phyloP scores from a whole-genome alignment of 1,140 invertebrate genomes.

The Reticulitermes speratus region DNA sequence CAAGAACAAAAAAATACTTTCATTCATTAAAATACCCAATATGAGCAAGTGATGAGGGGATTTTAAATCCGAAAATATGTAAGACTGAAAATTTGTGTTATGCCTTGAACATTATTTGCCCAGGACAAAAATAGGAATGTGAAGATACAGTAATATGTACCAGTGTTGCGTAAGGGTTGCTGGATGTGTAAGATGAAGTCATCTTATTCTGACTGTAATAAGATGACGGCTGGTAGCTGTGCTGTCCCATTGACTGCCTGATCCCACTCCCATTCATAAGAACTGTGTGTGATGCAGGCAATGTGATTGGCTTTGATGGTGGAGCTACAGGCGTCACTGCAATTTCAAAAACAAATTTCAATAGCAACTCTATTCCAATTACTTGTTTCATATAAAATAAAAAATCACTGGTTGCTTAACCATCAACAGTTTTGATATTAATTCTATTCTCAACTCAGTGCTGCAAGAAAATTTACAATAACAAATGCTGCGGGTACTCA shows the following conservation, averaged over 20 bases:
- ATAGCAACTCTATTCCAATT: not conserved
- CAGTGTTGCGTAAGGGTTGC: slow-evolving; percentile 51
- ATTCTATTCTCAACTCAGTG: too few relatives aligned
- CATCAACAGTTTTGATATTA: too few relatives aligned
- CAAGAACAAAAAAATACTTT: too few relatives aligned
- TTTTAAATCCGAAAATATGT: too few relatives aligned
- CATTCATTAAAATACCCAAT: too few relatives aligned
- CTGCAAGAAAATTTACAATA: too few relatives aligned
- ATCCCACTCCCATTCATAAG: slow-evolving; percentile 54
- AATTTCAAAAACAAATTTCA: not conserved
- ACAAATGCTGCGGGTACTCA: too few relatives aligned
- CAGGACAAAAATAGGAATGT: not conserved
- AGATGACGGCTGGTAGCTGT: slow-evolving; percentile 58
- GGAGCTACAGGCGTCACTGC: slow-evolving; percentile 37
- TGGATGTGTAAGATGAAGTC: slow-evolving; percentile 15
- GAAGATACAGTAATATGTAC: slow-evolving; percentile 41
- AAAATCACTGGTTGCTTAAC: too few relatives aligned
- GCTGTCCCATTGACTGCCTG: slow-evolving; percentile 53
- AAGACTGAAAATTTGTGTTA: too few relatives aligned
- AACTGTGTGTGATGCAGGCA: slow-evolving; percentile 70
- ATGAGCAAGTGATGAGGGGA: too few relatives aligned
- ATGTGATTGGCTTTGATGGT: slow-evolving; percentile 63
- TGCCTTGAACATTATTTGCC: not conserved
- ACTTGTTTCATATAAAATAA: too few relatives aligned
- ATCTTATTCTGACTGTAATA: slow-evolving; percentile 22